Conservation (phyloP, 2,797 vertebrate genomes). For the Agapornis canus region DNA sequence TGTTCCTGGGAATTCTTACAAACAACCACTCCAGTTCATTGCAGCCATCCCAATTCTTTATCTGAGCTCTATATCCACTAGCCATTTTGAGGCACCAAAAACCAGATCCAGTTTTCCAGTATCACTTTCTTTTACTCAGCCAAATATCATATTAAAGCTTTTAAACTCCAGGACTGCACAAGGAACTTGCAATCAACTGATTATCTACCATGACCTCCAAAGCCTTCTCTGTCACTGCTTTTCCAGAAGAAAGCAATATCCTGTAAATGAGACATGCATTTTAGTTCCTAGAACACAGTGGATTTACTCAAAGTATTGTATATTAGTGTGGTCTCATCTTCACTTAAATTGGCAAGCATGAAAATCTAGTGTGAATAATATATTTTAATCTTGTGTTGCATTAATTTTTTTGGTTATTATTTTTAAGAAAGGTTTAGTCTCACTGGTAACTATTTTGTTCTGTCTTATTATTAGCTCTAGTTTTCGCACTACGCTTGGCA, state of each 20-base stretch:
- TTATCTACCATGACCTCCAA: slow-evolving; percentile 27
- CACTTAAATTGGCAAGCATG: background rate
- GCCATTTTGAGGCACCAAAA: background rate
- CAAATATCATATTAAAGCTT: slow-evolving; percentile 13
- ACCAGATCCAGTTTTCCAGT: background rate
- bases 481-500: background rate
- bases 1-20: background rate
- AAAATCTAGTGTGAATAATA: background rate
- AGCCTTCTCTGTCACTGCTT: background rate
- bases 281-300: background rate
- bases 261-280: background rate
- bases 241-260: background rate
- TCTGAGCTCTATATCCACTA: background rate
- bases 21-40: background rate
- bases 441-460: background rate
- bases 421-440: background rate
- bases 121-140: slow-evolving; percentile 11
- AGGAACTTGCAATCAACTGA: slow-evolving; percentile 2
- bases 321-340: background rate
- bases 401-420: background rate
- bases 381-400: background rate
- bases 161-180: background rate
- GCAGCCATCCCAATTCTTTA: background rate
- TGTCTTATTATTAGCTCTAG: slow-evolving; percentile 8
- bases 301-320: background rate